Base-by-base conservation (phyloP, 1,140 invertebrate genomes). In the Meloidogyne floridensis region DNA sequence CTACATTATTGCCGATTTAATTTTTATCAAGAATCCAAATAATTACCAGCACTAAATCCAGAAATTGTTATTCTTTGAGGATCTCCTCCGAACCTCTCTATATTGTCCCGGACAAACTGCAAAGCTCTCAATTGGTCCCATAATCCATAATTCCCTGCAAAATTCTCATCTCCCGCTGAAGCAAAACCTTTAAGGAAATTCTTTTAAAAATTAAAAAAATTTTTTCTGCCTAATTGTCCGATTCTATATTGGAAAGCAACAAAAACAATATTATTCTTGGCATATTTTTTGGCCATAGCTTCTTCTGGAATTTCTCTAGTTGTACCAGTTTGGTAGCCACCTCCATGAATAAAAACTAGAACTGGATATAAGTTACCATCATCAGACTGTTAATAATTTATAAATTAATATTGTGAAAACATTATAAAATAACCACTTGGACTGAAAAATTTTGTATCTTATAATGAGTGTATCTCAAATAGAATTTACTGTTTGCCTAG, bases 11-110 rank as follows among this genome's bases (percentile, higher is more conserved):
- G 32, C 32, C 0, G 32, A 32, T 32, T 32, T 32, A 32, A 32
- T 32, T 32, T 32, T 32, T 32, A 32, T 32, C 32, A 2, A 32
- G 32, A 32, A 32, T 32, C 32, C 32, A 32, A 32, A 32, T 32
- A 32, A 47, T 47, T 47, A 42, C 84, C 84, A 10, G 84, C 84
- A 71, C 65, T 74, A 15, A 85, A 86, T 2, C 84, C 84, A n/a
- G 43, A 82, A 6, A 83, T 43, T 2, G 84, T 84, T 6, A 84
- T 70, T 20, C n/a, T 73, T 5, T 56, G 15, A n/a, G 75, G 75
- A 76, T 93, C 91, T 0, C 93, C 93, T 2, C 92, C 93, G 82
- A 93, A 93, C 2, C 88, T 84, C 1, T 82, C 82, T 53, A 93
- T 93, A 81, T 91, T 91, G 8, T 88, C 69, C 20, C 83, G 85